Base-by-base conservation (phyloP, 2,888 invertebrate genomes). In the Hemicrepidius hirtus region DNA sequence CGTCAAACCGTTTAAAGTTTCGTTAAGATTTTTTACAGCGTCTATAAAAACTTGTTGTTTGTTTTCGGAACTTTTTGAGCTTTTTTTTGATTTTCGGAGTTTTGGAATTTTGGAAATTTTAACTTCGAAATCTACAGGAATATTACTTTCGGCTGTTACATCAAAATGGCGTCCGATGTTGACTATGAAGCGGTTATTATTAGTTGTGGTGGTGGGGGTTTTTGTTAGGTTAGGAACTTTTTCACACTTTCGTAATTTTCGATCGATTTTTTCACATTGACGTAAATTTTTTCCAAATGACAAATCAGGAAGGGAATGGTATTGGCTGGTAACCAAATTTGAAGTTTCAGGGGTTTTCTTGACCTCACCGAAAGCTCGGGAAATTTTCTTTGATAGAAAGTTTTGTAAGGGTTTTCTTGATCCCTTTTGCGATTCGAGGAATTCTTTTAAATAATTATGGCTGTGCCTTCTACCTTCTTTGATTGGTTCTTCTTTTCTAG, bases 191-290 rank as follows among this genome's bases (percentile, higher is more conserved):
- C 87, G 77, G 74, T 85, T 85, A 21, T 82, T 82, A 13, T 76
- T 76, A 53, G 76, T 76, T 1, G 75, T 76, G 1, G 75, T 12
- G 6, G 20, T 60, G 73, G 77, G 12, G n/a, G n/a, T n/a, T 71
- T 71, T 59, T 41, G 67, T 28, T 53, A 71, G 71, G 76, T 80
- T 80, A 13, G 69, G 71, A 44, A 78, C 72, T 63, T 78, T 82
- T 59, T 86, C 86, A 68, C 83, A 86, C 78, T 85, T 88, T 40
- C 93, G 87, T 67, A 93, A 84, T 83, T 93, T 92, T 68, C 91
- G 90, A 83, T 93, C 93, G 79, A 93, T 93, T 77, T 90, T 90
- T 83, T 93, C 93, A 70, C 91, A 92, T 81, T 91, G 92, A 79
- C 91, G 89, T 73, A 93, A 88, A 82, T 91, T 92, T 83, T 92